A percentile compares a stretch with the other conserved stretches of the same genome.
Evolutionary conservation across 2,113 vertebrate species (phyloP).

Genomic region (Synodontis membranacea): DNA sequence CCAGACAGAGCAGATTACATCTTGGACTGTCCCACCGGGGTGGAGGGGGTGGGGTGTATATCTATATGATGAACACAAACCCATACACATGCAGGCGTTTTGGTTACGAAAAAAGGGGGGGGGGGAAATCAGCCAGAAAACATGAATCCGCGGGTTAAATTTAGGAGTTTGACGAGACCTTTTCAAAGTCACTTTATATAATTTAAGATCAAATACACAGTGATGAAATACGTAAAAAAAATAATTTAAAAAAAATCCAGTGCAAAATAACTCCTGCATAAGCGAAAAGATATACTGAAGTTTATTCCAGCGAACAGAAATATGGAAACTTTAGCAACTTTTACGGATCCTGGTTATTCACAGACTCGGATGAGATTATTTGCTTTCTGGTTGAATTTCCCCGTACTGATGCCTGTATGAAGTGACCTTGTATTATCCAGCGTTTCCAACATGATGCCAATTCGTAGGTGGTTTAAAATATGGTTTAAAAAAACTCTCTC

Average conservation of each 20-base stretch:
- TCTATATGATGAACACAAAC: background rate
- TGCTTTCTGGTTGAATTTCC: background rate
- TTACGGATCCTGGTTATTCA: background rate
- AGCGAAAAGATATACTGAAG: background rate
- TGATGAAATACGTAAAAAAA: background rate
- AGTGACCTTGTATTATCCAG: background rate
- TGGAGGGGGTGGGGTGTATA: background rate
- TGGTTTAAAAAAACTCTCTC: too few relatives aligned
- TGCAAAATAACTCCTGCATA: background rate
- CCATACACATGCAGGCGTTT: background rate
- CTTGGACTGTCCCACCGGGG: constrained; percentile 12
- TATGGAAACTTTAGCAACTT: background rate
- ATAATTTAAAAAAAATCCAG: too few relatives aligned
- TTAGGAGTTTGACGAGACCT: background rate
- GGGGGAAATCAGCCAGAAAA: background rate
- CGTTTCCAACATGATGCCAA: background rate
- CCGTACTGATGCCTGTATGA: background rate
- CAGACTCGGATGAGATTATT: background rate
- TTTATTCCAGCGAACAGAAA: background rate
- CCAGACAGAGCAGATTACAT: constrained; percentile 41
- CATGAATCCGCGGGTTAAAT: background rate
- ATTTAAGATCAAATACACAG: background rate
- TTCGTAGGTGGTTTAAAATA: too few relatives aligned
- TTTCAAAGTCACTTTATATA: background rate
- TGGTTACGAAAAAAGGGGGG: background rate